Evolutionary conservation across 2,888 invertebrate species (phyloP).

Genomic region (Drosophila eohydei): DNA sequence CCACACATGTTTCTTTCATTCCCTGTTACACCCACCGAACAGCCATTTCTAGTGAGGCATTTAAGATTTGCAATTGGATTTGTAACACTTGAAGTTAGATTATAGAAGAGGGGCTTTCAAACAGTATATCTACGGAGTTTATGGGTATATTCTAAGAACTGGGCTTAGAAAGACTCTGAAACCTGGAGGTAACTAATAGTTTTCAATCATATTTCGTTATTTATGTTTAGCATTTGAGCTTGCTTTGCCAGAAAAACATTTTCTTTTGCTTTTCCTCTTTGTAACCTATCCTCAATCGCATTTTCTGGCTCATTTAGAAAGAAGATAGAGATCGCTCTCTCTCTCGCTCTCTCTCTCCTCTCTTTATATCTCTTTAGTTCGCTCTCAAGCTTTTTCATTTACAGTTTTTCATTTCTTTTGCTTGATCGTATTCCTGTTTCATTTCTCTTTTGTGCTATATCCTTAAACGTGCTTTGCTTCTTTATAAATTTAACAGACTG

Average conservation of each 20-base stretch:
- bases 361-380: neutral
- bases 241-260: neutral
- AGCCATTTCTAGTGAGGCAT: constrained; percentile 5
- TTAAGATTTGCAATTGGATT: neutral
- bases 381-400: neutral
- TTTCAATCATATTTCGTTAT: too few relatives aligned
- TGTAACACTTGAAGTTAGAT: neutral
- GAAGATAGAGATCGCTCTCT: neutral
- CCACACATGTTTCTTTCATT: constrained; percentile 38
- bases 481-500: neutral
- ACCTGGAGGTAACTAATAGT: too few relatives aligned
- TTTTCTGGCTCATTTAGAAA: too few relatives aligned
- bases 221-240: neutral
- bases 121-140: neutral
- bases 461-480: neutral
- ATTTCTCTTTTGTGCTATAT: neutral
- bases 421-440: neutral
- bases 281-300: too few relatives aligned
- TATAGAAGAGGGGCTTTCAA: neutral
- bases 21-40: constrained; percentile 45
- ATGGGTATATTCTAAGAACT: neutral
- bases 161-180: neutral
- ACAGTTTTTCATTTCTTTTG: neutral
- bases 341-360: neutral
- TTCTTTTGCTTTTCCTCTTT: too few relatives aligned